Conservation (phyloP, 2,113 vertebrate species). For the Protobothrops mucrosquamatus region DNA sequence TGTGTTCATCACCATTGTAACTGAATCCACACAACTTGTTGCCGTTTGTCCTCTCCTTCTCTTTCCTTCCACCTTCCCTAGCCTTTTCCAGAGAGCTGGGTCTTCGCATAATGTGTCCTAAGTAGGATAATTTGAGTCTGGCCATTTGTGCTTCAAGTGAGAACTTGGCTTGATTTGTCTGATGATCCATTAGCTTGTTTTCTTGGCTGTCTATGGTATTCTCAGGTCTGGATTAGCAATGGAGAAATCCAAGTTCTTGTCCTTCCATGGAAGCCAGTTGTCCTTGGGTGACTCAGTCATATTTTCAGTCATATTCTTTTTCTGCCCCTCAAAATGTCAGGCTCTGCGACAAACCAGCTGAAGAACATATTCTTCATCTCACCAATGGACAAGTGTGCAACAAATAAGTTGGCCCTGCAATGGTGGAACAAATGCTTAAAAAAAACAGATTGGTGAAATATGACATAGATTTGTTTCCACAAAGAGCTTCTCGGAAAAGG, state of each 20-base stretch:
- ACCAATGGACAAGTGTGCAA: neutral
- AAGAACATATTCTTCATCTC: neutral
- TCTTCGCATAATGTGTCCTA: neutral
- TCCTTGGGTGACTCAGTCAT: neutral
- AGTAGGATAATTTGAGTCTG: neutral
- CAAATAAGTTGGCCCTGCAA: neutral
- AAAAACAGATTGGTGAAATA: neutral
- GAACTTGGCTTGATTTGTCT: neutral
- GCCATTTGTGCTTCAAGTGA: neutral
- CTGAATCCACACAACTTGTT: neutral
- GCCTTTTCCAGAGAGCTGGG: neutral
- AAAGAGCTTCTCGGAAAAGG: neutral
- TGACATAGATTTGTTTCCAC: neutral
- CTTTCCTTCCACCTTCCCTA: neutral
- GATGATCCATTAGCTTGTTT: neutral
- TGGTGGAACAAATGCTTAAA: neutral
- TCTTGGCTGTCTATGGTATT: neutral
- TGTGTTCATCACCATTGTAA: neutral
- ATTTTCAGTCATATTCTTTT: neutral
- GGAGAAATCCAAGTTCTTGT: neutral
- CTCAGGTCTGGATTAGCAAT: neutral
- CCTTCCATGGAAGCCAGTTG: neutral
- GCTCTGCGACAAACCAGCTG: neutral
- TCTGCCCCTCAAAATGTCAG: neutral
- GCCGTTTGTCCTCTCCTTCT: neutral